Conservation (phyloP, 1,140 invertebrate species). For the Lethocerus indicus region DNA sequence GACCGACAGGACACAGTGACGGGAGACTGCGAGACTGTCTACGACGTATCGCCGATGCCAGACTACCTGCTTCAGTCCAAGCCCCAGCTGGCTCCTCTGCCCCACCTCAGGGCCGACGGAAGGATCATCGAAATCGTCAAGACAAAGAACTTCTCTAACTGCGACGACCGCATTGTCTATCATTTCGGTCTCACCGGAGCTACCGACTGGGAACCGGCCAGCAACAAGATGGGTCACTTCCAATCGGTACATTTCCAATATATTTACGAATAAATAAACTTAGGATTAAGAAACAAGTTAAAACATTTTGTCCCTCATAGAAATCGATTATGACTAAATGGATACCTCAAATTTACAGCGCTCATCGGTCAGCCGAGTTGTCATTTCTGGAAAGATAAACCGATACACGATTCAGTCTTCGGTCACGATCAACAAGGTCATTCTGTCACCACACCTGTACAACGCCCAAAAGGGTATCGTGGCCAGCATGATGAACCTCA, state of each 20-base stretch:
- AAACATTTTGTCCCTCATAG: constrained; percentile 1
- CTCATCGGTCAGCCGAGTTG: constrained; percentile 17
- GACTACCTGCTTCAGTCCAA: constrained; percentile 11
- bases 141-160: constrained; percentile 42
- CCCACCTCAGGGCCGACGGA: constrained; percentile 25
- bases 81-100: constrained; percentile 20
- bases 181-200: constrained; percentile 36
- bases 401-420: constrained; percentile 19
- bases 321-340: too few species aligned
- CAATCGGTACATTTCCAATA: constrained; percentile 24
- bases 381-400: constrained; percentile 17
- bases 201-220: constrained; percentile 32
- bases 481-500: constrained; percentile 16
- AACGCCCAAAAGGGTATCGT: constrained; percentile 18
- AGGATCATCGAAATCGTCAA: constrained; percentile 41
- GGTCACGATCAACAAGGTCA: constrained; percentile 17
- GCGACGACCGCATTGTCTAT: constrained; percentile 35
- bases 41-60: constrained; percentile 20
- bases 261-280: not conserved
- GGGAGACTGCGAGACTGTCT: constrained; percentile 23
- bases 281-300: not conserved
- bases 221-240: constrained; percentile 34
- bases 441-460: constrained; percentile 13
- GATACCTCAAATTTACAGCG: too few species aligned
- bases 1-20: constrained; percentile 19